phyloP scores from a whole-genome alignment of 2,113 vertebrate species.

The Hydrochoerus hydrochaeris region DNA sequence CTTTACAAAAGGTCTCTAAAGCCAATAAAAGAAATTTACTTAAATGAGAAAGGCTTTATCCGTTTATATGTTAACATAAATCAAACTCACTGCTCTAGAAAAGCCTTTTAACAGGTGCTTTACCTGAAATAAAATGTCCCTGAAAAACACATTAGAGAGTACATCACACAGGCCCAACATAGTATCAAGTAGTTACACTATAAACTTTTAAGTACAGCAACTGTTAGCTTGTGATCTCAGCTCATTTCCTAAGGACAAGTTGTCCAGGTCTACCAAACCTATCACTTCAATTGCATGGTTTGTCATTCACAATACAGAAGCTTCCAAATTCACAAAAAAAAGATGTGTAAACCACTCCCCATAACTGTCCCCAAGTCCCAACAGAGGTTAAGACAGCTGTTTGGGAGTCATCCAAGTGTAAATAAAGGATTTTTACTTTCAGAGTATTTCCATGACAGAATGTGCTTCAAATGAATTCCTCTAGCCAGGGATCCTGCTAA shows the following conservation, averaged over 20 bases:
- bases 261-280: background rate
- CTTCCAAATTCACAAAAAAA: slow-evolving; percentile 8
- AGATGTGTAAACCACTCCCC: background rate
- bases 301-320: slow-evolving; percentile 1
- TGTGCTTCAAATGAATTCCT: background rate
- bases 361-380: background rate
- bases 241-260: background rate
- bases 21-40: background rate
- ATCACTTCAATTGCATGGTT: background rate
- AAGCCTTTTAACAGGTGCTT: background rate
- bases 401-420: background rate
- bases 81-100: background rate
- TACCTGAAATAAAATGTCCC: background rate
- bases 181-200: background rate
- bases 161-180: background rate
- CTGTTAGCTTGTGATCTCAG: slow-evolving; percentile 1
- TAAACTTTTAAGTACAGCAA: background rate
- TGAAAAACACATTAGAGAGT: background rate
- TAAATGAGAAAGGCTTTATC: background rate
- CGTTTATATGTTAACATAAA: background rate
- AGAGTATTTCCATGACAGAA: background rate
- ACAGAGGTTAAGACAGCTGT: background rate
- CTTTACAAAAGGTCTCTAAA: background rate
- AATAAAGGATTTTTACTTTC: background rate
- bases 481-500: background rate